These are phyloP conservation scores for Solenodon paradoxus DNA, from an alignment of 2,113 vertebrate species.

Conservation along the genomic window DNA sequence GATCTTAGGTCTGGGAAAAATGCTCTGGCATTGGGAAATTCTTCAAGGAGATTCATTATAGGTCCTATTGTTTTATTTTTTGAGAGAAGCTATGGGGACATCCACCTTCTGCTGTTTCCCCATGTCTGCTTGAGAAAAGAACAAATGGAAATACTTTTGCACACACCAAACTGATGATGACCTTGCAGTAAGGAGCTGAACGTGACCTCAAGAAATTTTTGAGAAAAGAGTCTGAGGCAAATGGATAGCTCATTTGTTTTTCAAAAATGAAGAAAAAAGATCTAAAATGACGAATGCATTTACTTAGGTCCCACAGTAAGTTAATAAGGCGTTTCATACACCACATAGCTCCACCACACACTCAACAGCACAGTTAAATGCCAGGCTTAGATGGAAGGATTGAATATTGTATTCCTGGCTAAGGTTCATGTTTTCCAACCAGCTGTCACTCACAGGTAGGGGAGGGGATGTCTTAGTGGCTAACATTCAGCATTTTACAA, in stretches of 20 bases:
- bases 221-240: background rate
- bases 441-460: background rate
- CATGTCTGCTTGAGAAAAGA: background rate
- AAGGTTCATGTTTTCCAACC: background rate
- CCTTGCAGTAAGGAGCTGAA: background rate
- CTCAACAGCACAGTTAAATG: background rate
- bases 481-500: background rate
- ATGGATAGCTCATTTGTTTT: background rate
- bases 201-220: background rate
- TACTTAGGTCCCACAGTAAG: background rate
- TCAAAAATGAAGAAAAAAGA: background rate
- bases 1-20: background rate
- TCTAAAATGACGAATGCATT: background rate
- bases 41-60: background rate
- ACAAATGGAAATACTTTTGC: too few species aligned
- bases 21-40: background rate
- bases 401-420: background rate
- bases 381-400: background rate
- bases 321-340: background rate
- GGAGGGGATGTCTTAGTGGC: too few species aligned
- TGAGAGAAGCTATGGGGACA: background rate
- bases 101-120: background rate
- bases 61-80: background rate
- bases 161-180: rapidly evolving
- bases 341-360: too few species aligned